phyloP scores from a whole-genome alignment of 2,113 vertebrate genomes.

The Oreotragus oreotragus region DNA sequence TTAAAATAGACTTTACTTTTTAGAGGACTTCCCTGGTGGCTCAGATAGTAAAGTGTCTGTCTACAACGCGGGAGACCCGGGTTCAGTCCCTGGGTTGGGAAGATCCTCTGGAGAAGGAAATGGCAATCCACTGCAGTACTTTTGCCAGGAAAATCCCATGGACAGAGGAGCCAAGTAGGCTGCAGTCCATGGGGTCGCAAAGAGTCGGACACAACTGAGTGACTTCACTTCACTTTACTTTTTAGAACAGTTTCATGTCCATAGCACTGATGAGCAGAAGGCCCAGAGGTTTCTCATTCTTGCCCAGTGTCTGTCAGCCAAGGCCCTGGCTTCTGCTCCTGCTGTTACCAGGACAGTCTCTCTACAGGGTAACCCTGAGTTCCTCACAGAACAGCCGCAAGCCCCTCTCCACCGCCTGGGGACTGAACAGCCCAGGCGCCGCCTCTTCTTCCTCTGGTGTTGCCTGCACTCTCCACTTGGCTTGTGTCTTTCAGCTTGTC shows the following conservation, averaged over 20 bases:
- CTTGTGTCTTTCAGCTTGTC: not conserved
- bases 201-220: no score
- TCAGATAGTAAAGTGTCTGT: no score
- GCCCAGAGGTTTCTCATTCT: not conserved
- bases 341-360: not conserved
- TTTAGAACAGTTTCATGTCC: not conserved
- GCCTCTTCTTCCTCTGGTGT: not conserved
- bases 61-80: fast-evolving
- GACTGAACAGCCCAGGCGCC: fast-evolving
- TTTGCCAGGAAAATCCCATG: no score
- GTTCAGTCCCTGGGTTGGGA: no score
- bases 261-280: not conserved
- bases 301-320: not conserved
- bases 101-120: no score
- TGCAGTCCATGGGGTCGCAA: no score
- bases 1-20: not conserved
- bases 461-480: not conserved
- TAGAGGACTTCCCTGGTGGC: not conserved
- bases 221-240: not conserved
- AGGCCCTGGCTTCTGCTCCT: not conserved
- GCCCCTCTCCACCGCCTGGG: no score
- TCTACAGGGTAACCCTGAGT: not conserved
- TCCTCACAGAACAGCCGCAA: not conserved
- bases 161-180: no score
- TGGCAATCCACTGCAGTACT: no score